Evolutionary conservation across 1,140 invertebrate species (phyloP).

Genomic region (Lepidurus apus): DNA sequence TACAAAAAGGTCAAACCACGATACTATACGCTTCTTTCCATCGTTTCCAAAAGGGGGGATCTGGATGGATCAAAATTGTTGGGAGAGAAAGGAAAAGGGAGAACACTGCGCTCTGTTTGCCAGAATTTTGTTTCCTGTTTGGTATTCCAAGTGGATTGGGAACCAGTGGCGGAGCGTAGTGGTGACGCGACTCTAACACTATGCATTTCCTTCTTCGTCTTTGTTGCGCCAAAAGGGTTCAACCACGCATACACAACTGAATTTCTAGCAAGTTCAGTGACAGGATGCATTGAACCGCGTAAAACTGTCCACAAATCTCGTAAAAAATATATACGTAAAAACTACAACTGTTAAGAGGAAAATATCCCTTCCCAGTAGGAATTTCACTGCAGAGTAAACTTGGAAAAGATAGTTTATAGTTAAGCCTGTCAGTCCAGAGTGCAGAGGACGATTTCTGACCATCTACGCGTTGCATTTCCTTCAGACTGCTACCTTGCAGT

Average conservation of each 20-base stretch:
- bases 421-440: no score
- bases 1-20: background rate
- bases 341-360: no score
- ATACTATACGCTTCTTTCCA: background rate
- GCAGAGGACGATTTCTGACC: no score
- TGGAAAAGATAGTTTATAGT: no score
- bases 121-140: constrained; percentile 15
- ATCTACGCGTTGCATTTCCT: no score
- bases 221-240: background rate
- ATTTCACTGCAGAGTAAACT: no score
- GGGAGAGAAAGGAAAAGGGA: background rate
- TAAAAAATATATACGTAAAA: background rate
- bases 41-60: background rate
- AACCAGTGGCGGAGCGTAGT: background rate
- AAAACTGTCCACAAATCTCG: background rate
- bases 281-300: background rate
- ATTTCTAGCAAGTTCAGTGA: background rate
- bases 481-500: no score
- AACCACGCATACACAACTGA: background rate
- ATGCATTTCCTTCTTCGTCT: background rate
- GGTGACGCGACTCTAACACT: background rate
- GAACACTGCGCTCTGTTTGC: background rate
- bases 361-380: no score
- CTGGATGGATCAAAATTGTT: background rate
- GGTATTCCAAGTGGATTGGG: constrained; percentile 4